Evolutionary conservation across 2,797 vertebrate species (phyloP), one percentile per base, ranked within the genome.

Genomic region (Phoebastria nigripes): DNA sequence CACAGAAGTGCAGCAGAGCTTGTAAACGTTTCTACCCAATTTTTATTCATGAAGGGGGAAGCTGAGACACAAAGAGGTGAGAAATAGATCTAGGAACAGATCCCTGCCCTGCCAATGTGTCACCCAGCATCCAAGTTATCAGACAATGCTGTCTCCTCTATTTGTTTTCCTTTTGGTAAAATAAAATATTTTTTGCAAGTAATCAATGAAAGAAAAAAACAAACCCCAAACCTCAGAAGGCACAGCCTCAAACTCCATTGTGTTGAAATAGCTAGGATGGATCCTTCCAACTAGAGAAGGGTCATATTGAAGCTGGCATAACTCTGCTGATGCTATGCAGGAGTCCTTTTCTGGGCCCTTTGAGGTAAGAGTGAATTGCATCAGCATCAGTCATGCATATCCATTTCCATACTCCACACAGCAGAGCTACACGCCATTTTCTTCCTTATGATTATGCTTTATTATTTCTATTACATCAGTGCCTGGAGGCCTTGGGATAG

Each of bases 391-490:
- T 94, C 92, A 93, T 35, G 84, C 84, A 11, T 79, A 86, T 92
- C 79, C 52, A 72, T 95, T 96, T 95, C 91, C 82, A 81, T 91
- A 56, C 33, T 90, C 24, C 62, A 71, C 76, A 65, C 0, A 0
- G 85, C 91, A 89, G 82, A 95, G 46, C 76, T 83, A 35, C 82
- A 70, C 74, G 76, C 67, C 51, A 10, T 91, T 94, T 95, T 94
- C 79, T 87, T 93, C 92, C 89, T 95, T 77, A 92, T 93, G 86
- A 90, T 92, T 92, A 70, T 73, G 28, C 71, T 92, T 96, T 92
- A 93, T 95, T 97, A 91, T 92, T 96, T 90, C 94, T 96, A 94
- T 97, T 93, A 96, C 94, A 87, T 95, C 91, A 96, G 84, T 93
- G 96, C 95, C 96, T 94, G 87, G 91, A 96, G 94, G 95, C 87